Conservation (phyloP, 2,797 vertebrate species). For the Nannoperca obscura region DNA sequence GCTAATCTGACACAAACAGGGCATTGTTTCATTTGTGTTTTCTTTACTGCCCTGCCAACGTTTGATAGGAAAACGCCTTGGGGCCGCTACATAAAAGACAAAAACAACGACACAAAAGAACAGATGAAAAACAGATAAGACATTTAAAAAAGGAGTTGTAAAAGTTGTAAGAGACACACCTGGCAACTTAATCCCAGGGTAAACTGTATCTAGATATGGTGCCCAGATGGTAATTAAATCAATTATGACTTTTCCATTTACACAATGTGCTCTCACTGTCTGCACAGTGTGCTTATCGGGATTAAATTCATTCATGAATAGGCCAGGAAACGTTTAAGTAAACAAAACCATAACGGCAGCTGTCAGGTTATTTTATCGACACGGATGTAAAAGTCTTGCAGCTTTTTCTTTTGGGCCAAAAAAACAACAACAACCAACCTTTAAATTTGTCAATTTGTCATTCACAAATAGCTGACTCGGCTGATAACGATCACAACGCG, state of each 20-base stretch:
- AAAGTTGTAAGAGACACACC: slow-evolving; percentile 34
- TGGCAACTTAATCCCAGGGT: slow-evolving; percentile 39
- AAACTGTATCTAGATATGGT: slow-evolving; percentile 28
- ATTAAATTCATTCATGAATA: slow-evolving; percentile 15
- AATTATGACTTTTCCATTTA: slow-evolving; percentile 39
- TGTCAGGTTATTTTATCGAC: neutral
- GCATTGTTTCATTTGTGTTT: slow-evolving; percentile 1
- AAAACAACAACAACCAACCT: no score
- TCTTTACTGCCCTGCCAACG: slow-evolving; percentile 27
- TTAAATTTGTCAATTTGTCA: neutral
- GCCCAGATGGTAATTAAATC: slow-evolving; percentile 63
- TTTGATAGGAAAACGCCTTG: slow-evolving; percentile 30
- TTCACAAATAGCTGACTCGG: slow-evolving; percentile 3
- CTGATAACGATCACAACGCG: neutral
- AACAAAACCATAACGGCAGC: slow-evolving; percentile 1
- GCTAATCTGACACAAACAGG: slow-evolving; percentile 1
- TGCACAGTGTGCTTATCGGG: neutral
- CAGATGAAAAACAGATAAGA: slow-evolving; percentile 29
- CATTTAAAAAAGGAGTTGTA: neutral
- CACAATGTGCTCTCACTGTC: slow-evolving; percentile 8
- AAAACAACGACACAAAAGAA: slow-evolving; percentile 35
- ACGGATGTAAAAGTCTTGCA: neutral
- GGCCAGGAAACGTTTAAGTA: slow-evolving; percentile 4
- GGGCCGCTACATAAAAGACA: slow-evolving; percentile 42
- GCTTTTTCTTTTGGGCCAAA: neutral